Evolutionary conservation across 2,797 vertebrate species (phyloP).

Genomic region (Rhinella marina): DNA sequence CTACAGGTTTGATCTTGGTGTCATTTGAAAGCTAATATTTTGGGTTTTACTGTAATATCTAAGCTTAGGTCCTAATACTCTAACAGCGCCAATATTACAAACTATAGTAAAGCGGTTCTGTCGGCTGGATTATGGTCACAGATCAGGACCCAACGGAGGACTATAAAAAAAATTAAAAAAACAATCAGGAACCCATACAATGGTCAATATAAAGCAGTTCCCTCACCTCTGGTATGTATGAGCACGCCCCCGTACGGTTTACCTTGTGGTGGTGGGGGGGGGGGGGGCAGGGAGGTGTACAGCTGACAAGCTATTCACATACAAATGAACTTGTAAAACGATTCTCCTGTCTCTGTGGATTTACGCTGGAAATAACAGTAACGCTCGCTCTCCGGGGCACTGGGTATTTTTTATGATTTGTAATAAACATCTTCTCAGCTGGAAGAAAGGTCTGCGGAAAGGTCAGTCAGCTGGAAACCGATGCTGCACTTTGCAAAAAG

Average conservation of each 20-base stretch:
- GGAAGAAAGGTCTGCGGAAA: constrained; percentile 40
- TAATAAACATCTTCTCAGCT: constrained; percentile 48
- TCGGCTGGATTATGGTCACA: neutral
- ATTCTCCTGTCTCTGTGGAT: neutral
- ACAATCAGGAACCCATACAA: neutral
- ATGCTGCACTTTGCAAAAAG: neutral
- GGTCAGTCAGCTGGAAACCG: constrained; percentile 33
- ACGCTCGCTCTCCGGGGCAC: constrained; percentile 17
- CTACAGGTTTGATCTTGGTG: no score
- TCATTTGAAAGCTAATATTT: no score
- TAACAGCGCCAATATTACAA: no score
- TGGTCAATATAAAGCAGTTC: neutral
- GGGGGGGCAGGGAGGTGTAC: neutral
- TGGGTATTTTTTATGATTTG: constrained; percentile 43
- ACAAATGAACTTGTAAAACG: constrained; percentile 7
- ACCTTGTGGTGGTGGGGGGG: neutral
- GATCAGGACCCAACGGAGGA: neutral
- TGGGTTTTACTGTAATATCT: no score
- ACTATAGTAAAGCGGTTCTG: neutral
- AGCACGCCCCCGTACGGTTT: no score
- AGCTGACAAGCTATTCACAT: neutral
- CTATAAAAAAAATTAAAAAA: neutral
- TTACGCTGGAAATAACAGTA: constrained; percentile 12
- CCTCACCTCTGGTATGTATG: no score
- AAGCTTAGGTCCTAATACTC: no score